Evolutionary conservation across 2,888 invertebrate genomes (phyloP), one percentile per base, ranked within the genome.

Genomic region (Eustalomyia histrio): DNA sequence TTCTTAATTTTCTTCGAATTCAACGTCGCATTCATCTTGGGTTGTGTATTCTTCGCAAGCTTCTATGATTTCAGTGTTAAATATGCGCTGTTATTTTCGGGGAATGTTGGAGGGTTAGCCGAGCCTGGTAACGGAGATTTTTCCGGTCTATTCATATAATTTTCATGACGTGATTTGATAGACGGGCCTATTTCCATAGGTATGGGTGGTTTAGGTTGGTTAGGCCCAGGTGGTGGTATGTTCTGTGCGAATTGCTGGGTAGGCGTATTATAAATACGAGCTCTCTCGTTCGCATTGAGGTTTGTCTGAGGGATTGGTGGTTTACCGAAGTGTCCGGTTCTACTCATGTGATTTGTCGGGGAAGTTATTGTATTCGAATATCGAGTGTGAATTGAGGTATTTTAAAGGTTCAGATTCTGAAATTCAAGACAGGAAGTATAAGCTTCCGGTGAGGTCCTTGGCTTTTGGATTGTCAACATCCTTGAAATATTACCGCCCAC

Each of bases 91-190:
- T 14, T 47, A 6, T 14, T 47, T 47, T 47, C n/a, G 43, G 1
- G 43, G 43, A n/a, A 47, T 47, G n/a, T 47, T 5, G 6, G 43
- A 47, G 43, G 5, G n/a, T 47, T 14, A 47, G 43, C n/a, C 2
- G 43, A 47, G 5, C 14, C n/a, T n/a, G 43, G 43, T 3, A n/a
- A 10, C 1, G n/a, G 43, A 47, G 43, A 47, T 6, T 47, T 47
- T n/a, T 47, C 43, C 2, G 43, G 16, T n/a, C 69, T 50, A n/a
- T 69, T 69, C 18, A 69, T 69, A 33, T 69, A 69, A 58, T 69
- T 58, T 9, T 58, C 14, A 14, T 50, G 17, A 1, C 24, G 58
- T 5, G 68, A n/a, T 29, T 16, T 58, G 8, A 58, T 17, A 14
- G 58, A 33, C 33, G 68, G 47, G 29, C 58, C 68, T 2, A 58